Base-by-base conservation (phyloP, 2,888 invertebrate species). In the Euclidia mi region DNA sequence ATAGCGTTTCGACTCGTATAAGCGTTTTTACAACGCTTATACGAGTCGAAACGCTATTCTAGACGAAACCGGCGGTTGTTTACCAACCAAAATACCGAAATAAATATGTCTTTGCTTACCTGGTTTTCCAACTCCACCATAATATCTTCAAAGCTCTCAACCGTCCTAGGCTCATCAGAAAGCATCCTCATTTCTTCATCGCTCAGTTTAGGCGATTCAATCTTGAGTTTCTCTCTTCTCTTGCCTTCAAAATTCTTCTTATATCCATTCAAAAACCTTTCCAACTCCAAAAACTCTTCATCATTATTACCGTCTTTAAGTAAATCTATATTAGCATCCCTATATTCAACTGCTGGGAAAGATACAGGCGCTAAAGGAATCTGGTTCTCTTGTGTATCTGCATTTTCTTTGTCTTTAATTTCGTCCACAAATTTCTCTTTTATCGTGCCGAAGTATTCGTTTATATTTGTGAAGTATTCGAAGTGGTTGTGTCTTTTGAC, bases 111-210 rank as follows among this genome's bases (percentile, higher is more conserved):
- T 10, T 14, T n/a, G 7, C 80, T 78, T 60, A 95, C 95, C 76
- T 92, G 86, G 78, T 95, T 95, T 1, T 92, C 91, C 48, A 95
- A 83, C 1, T 75, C 71, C 0, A 75, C 61, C 0, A 81, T 85
- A 12, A 81, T 85, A 12, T 85, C 82, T 1, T 79, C 76, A n/a
- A 71, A 65, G 9, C 73, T 76, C 11, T 88, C 80, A 1, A 91
- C 86, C 0, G 85, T 50, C 43, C 41, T 56, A 0, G 92, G 89
- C 0, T 90, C 89, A 55, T 93, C 92, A 0, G 88, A 78, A 32
- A 93, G 42, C 91, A 92, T 90, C 40, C 89, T 78, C 82, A 89
- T 74, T 20, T 91, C 91, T 0, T 88, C 90, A 1, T 81, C 82
- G 43, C 60, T 87, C 9, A 91, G 32, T 17, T 51, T 76, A 0